Percentiles rank a stretch among this genome's conserved stretches.
These are phyloP conservation scores for Muraenolepis orangiensis DNA, from an alignment of 2,797 vertebrate genomes.

Conservation along the genomic window DNA sequence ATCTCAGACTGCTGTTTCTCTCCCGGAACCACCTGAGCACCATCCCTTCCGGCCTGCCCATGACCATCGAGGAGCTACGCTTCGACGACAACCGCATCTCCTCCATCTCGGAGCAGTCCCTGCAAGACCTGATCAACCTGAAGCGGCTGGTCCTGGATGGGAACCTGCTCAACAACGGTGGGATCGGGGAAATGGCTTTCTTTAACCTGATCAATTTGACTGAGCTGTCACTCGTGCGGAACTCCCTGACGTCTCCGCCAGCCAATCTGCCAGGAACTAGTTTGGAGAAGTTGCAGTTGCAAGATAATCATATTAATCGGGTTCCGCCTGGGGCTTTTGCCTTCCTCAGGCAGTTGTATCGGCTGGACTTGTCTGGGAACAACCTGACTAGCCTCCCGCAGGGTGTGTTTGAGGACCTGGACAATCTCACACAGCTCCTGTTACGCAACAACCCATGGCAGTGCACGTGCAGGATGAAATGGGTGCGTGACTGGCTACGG, in stretches of 20 bases:
- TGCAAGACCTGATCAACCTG: slow-evolving; percentile 97
- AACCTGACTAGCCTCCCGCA: slow-evolving; percentile 96
- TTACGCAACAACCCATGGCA: slow-evolving; percentile 99
- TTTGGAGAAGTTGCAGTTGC: slow-evolving; percentile 93
- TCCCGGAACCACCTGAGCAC: slow-evolving; percentile 98
- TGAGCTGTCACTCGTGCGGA: slow-evolving; percentile 93
- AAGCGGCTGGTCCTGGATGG: slow-evolving; percentile 97
- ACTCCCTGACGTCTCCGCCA: slow-evolving; percentile 91
- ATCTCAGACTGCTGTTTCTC: slow-evolving; percentile 95
- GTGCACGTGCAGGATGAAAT: slow-evolving; percentile 97
- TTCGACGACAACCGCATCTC: slow-evolving; percentile 99
- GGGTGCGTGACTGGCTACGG: slow-evolving; percentile 97
- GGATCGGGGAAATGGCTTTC: slow-evolving; percentile 94
- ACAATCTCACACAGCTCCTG: slow-evolving; percentile 97
- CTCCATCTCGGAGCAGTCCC: slow-evolving; percentile 90
- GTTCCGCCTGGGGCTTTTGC: slow-evolving; percentile 92
- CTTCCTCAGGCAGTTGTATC: slow-evolving; percentile 92
- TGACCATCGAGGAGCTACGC: slow-evolving; percentile 96
- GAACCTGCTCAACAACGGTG: slow-evolving; percentile 95
- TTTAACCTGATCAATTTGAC: slow-evolving; percentile 93
- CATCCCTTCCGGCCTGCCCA: slow-evolving; percentile 93
- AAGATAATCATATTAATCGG: slow-evolving; percentile 98
- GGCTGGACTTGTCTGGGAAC: slow-evolving; percentile 97
- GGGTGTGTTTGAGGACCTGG: slow-evolving; percentile 95
- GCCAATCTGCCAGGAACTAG: slow-evolving; percentile 91